These are phyloP conservation scores for Daubentonia madagascariensis DNA, from an alignment of 2,113 vertebrate species.

Conservation along the genomic window DNA sequence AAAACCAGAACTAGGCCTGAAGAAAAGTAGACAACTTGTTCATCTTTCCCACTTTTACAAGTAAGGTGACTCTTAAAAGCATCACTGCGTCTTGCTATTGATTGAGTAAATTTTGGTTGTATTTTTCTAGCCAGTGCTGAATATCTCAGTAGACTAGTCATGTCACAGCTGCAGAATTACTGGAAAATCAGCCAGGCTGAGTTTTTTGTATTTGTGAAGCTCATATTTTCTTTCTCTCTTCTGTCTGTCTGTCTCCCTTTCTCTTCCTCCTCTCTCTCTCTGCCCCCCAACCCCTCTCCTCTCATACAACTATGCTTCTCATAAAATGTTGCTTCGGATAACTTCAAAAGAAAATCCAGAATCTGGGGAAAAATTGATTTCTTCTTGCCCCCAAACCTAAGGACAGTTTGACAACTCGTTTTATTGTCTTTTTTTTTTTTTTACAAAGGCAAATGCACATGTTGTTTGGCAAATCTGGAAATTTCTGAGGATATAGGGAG, in stretches of 20 bases:
- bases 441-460: not conserved
- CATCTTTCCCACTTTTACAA: not conserved
- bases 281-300: no score
- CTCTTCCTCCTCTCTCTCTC: not conserved
- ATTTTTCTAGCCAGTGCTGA: conserved; percentile 43
- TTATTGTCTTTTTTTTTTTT: not conserved
- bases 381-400: not conserved
- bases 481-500: not conserved
- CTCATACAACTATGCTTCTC: not conserved
- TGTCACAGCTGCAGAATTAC: conserved; percentile 38
- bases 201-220: conserved; percentile 17
- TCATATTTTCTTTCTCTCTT: not conserved
- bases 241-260: not conserved
- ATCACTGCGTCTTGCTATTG: not conserved
- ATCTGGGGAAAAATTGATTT: not conserved
- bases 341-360: not conserved
- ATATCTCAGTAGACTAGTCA: conserved; percentile 34
- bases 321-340: not conserved
- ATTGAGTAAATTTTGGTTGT: not conserved
- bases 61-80: not conserved
- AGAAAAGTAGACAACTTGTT: not conserved
- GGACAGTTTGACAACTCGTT: not conserved
- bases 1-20: not conserved
- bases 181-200: conserved; percentile 34
- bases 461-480: not conserved